Conservation (phyloP, 2,113 vertebrate genomes). For the Ariopsis seemanni region DNA sequence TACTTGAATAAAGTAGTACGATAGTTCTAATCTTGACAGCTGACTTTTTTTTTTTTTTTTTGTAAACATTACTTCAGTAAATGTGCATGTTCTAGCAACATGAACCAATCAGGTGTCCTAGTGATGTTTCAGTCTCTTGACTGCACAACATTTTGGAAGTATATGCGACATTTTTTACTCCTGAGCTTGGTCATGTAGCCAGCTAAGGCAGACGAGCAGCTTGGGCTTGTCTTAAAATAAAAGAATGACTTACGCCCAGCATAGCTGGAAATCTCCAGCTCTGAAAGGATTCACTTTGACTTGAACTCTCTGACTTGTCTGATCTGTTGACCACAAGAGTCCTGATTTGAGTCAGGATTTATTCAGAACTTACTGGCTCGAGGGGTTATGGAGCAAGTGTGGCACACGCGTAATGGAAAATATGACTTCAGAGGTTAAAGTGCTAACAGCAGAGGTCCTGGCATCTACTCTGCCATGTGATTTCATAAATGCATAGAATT, state of each 20-base stretch:
- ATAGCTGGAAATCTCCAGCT: background rate
- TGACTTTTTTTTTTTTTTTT: background rate
- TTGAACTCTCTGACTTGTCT: slow-evolving; percentile 8
- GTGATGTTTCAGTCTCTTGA: background rate
- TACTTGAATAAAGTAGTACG: background rate
- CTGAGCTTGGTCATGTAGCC: background rate
- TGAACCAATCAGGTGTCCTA: background rate
- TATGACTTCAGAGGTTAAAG: background rate
- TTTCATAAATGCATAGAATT: background rate
- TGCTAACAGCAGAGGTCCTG: too few relatives aligned
- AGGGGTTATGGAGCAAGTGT: background rate
- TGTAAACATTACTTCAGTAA: background rate
- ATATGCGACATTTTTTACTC: background rate
- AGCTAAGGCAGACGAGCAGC: background rate
- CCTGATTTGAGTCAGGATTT: slow-evolving; percentile 20
- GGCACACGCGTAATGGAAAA: background rate
- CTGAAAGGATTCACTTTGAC: background rate
- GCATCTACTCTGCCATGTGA: background rate
- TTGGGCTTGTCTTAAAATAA: background rate
- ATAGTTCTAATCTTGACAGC: background rate
- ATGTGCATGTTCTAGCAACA: background rate
- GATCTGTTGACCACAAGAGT: background rate
- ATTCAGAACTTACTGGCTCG: background rate
- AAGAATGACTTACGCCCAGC: background rate
- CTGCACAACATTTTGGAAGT: background rate